phyloP scores from a whole-genome alignment of 2,113 vertebrate species.

The Gobio gobio region DNA sequence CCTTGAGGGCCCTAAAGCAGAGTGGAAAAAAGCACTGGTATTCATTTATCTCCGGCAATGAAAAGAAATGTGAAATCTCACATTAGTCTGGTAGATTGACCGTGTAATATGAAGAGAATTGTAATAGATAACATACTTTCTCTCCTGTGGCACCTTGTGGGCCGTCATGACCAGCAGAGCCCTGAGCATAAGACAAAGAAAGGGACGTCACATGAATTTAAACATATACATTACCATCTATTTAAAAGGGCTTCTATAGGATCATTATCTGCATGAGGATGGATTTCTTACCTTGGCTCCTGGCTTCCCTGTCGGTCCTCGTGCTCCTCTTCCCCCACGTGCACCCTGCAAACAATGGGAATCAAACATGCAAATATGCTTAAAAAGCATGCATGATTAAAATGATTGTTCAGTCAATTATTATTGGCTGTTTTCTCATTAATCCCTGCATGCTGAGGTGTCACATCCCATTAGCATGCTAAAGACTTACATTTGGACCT shows the following conservation, averaged over 20 bases:
- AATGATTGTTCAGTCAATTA: slow-evolving; percentile 4
- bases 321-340: slow-evolving; percentile 77
- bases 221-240: background rate
- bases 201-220: background rate
- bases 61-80: slow-evolving; percentile 1
- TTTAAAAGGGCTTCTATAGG: background rate
- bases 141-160: slow-evolving; percentile 82
- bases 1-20: slow-evolving; percentile 84
- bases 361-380: background rate
- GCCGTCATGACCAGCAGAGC: slow-evolving; percentile 84
- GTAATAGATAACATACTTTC: slow-evolving; percentile 71
- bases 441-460: background rate
- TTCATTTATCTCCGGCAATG: slow-evolving; percentile 6
- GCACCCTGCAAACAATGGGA: slow-evolving; percentile 66
- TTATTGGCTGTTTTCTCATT: background rate
- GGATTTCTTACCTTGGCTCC: slow-evolving; percentile 75
- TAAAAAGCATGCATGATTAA: slow-evolving; percentile 13
- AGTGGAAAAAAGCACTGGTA: background rate
- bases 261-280: background rate
- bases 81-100: slow-evolving; percentile 22
- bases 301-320: slow-evolving; percentile 75
- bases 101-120: slow-evolving; percentile 41
- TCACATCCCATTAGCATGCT: background rate
- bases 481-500: slow-evolving; percentile 82
- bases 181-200: slow-evolving; percentile 70